Conservation (phyloP, 2,888 invertebrate species). For the Mesopsocus fuscifrons region DNA sequence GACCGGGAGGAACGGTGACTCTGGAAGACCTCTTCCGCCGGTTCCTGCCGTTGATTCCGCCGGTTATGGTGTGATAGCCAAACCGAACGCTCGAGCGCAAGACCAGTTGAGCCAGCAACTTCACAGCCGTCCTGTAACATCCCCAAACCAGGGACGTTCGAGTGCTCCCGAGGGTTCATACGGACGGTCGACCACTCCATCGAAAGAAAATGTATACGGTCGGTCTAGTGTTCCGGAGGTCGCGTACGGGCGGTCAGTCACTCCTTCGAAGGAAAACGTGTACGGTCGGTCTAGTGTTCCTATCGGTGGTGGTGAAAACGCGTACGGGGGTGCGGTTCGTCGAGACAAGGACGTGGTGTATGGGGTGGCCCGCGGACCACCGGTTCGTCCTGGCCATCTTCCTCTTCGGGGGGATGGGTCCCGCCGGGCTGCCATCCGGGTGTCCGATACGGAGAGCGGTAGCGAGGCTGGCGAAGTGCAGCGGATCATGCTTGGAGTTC, state of each 20-base stretch:
- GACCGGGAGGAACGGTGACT: constrained; percentile 29
- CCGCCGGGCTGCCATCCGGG: neutral
- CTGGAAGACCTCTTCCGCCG: neutral
- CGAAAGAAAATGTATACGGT: constrained; percentile 15
- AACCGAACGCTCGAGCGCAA: neutral
- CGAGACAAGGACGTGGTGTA: neutral
- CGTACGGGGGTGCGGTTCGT: neutral
- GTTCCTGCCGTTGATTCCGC: neutral
- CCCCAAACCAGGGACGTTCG: constrained; percentile 7
- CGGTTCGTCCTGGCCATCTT: neutral
- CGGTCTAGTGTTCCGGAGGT: too few relatives aligned
- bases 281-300: constrained; percentile 18
- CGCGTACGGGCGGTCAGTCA: constrained; percentile 20
- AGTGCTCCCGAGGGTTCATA: constrained; percentile 10
- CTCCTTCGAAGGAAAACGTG: constrained; percentile 15
- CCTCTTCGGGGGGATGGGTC: neutral
- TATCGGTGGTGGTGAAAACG: too few relatives aligned
- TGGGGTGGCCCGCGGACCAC: neutral
- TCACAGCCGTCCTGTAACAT: constrained; percentile 10
- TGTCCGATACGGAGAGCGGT: constrained; percentile 43
- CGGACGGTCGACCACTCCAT: constrained; percentile 21
- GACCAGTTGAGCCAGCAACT: too few relatives aligned
- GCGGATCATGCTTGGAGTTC: constrained; percentile 28
- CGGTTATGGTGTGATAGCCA: constrained; percentile 2
- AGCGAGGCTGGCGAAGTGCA: constrained; percentile 54